Evolutionary conservation across 2,113 vertebrate genomes (phyloP), one percentile per base, ranked within the genome.

Genomic region (Zingel zingel): DNA sequence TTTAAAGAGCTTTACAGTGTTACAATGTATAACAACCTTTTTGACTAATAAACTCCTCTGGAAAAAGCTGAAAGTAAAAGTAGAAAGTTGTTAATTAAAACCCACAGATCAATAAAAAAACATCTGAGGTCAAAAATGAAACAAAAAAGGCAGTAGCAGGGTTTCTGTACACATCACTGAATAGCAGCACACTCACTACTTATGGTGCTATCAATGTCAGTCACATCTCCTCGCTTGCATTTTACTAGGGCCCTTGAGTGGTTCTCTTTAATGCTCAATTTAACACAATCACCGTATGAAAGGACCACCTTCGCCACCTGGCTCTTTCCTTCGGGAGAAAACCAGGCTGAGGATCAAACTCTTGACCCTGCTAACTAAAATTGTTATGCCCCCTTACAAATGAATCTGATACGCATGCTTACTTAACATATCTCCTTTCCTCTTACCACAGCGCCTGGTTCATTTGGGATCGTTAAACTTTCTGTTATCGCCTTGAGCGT

Each of bases 231-330:
- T 79, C 78, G 71, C 80, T 86, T 45, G 67, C 83, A 80, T 86
- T 92, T 93, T 88, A 91, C 88, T 51, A 71, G 64, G 70, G 86
- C 77, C 82, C 89, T 80, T 83, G 77, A 90, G 89, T 79, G 81
- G 62, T 88, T 88, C 81, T 81, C 73, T 89, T 90, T 75, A 92
- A 93, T 90, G 93, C 93, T 95, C 91, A 91, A 94, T 94, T 94
- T 92, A 94, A 82, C 81, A 86, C 87, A 93, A 95, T 92, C 93
- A 88, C 45, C 13, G 57, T 79, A 79, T 87, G 79, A 92, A 86
- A 84, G 84, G 84, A 81, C 79, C 89, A 88, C 79, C 86, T 87
- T 64, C 81, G 59, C 74, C 88, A 91, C 88, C 80, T 85, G 77
- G 82, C 69, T 91, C 62, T 81, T 86, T 82, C 71, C 73, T 82